Base-by-base conservation (phyloP, 2,888 invertebrate species). In the Hydriomena furcata region DNA sequence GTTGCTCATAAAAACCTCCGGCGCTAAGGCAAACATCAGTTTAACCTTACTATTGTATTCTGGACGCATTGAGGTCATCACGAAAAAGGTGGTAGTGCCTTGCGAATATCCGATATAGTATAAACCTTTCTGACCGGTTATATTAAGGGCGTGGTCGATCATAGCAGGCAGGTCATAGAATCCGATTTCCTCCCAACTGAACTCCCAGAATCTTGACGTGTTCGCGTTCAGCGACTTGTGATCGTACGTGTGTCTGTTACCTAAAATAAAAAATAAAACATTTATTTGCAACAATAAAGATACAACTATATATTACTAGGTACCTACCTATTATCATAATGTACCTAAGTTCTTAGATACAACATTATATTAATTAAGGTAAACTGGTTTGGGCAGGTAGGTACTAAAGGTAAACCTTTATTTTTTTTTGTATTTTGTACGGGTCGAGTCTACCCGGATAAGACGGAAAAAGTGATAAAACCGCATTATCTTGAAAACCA, bases 101-200 rank as follows among this genome's bases (percentile, higher is more conserved):
- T 92, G 92, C 1, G 94, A 95, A 72, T 95, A 94, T 0, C 95
- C 96, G 1, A 94, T 73, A 76, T 94, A 95, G 63, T 92, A 91
- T 0, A 96, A 41, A 34, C 91, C 82, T 0, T 84, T 49, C 24
- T 91, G 79, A 0, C 83, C 81, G 0, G 94, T 94, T 0, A 49
- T 45, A 0, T 73, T 52, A 0, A 92, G 63, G 1, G 93, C 84
- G 63, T 93, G 91, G 65, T 96, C 93, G 6, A 96, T 92, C 84
- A 92, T 93, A 0, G 94, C 93, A 0, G 96, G 94, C 7, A 96
- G 60, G 75, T 97, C 96, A 67, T 91, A 91, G 1, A 82, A 46
- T 0, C 94, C 95, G 70, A 95, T 94, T 69, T 96, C 94, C 66
- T 95, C 93, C 92, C 93, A 96, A 34, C 94, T 93, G 67, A 77